These are phyloP conservation scores for Pterobdella sp. DNA, from an alignment of 2,888 invertebrate genomes.

Conservation along the genomic window DNA sequence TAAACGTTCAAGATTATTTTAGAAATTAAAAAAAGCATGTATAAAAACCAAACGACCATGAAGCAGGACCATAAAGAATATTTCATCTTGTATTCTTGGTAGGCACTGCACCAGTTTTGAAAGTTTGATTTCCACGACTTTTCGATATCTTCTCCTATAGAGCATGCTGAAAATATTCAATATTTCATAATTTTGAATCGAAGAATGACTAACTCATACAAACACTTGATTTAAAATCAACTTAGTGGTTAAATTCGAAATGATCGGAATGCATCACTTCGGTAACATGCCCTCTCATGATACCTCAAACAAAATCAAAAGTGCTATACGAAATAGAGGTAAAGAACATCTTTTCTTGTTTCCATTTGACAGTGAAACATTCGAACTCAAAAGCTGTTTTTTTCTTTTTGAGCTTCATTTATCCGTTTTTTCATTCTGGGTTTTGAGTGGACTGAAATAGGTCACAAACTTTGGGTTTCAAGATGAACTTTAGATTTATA, in stretches of 20 bases:
- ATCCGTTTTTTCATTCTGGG: neutral
- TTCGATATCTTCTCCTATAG: slow-evolving; percentile 13
- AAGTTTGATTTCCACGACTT: slow-evolving; percentile 37
- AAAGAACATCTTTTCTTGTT: too few species aligned
- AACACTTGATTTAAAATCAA: neutral
- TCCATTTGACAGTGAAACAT: too few species aligned
- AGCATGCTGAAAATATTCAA: slow-evolving; percentile 15
- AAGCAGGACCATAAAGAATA: slow-evolving; percentile 40
- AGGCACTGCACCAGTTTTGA: slow-evolving; percentile 96
- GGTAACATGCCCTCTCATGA: neutral
- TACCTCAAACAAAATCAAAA: too few species aligned
- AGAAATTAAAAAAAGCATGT: too few species aligned
- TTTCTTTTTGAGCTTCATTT: neutral
- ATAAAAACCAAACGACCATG: too few species aligned
- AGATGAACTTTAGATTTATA: too few species aligned
- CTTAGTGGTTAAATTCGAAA: neutral
- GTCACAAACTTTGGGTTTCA: too few species aligned
- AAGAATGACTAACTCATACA: too few species aligned
- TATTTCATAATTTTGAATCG: neutral
- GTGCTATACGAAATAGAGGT: too few species aligned
- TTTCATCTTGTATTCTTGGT: slow-evolving; percentile 85
- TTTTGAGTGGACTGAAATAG: too few species aligned
- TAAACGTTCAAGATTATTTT: too few species aligned
- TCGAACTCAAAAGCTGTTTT: neutral
- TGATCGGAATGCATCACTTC: neutral